These are phyloP conservation scores for Smithornis capensis DNA, from an alignment of 2,113 vertebrate genomes.

Conservation along the genomic window DNA sequence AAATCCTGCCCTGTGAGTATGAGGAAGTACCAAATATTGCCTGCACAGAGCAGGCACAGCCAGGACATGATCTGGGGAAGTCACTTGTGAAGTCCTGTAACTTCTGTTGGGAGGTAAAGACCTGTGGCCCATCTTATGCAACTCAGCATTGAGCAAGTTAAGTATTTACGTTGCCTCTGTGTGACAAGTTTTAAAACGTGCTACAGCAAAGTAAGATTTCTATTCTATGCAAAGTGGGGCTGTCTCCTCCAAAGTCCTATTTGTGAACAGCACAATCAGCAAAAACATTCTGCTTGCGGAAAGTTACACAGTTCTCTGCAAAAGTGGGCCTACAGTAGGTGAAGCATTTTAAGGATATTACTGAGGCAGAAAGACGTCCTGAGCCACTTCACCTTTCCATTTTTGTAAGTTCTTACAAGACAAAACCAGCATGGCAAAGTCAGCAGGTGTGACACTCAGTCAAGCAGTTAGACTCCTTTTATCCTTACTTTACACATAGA, in stretches of 20 bases:
- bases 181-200: neutral
- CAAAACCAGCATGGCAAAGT: neutral
- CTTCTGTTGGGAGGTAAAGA: neutral
- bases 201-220: neutral
- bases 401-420: neutral
- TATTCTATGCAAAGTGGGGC: rapidly evolving
- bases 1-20: rapidly evolving
- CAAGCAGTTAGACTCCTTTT: neutral
- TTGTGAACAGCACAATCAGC: neutral
- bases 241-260: neutral
- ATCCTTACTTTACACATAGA: neutral
- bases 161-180: neutral
- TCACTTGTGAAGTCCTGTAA: constrained; percentile 39
- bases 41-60: neutral
- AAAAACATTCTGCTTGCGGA: rapidly evolving
- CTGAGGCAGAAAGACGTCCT: neutral
- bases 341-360: neutral
- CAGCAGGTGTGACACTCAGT: neutral
- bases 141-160: constrained; percentile 13
- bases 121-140: neutral
- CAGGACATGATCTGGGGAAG: neutral
- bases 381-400: neutral
- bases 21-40: neutral
- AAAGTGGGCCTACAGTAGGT: neutral
- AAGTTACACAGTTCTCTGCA: neutral